These are phyloP conservation scores for Zygothrica quintamaculata DNA, from an alignment of 2,888 invertebrate genomes.

Conservation along the genomic window DNA sequence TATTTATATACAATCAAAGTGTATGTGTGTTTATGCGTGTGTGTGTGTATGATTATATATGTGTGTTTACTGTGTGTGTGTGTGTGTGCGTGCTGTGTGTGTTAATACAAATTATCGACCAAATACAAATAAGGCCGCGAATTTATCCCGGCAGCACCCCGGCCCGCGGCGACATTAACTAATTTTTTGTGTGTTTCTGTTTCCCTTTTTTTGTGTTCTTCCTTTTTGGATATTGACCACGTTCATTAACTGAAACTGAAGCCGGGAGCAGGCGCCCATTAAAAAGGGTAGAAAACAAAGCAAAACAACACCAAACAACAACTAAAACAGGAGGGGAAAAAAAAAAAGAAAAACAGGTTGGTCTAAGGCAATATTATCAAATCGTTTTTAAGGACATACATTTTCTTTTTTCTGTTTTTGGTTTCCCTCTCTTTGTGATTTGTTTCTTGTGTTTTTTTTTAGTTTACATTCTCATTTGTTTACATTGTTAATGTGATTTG, in stretches of 20 bases:
- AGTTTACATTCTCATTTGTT: conserved; percentile 5
- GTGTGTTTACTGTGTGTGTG: conserved; percentile 12
- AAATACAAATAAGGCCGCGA: conserved; percentile 61
- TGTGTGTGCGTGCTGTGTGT: conserved; percentile 32
- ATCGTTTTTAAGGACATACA: conserved; percentile 1
- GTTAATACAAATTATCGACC: conserved; percentile 69
- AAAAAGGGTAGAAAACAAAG: too few relatives aligned
- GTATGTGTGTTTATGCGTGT: conserved; percentile 8
- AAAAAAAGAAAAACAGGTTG: conserved; percentile 4
- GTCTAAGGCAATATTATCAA: not conserved
- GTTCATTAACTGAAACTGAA: conserved; percentile 30
- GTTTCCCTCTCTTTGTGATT: too few relatives aligned
- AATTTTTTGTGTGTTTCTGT: conserved; percentile 21
- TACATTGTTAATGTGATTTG: conserved; percentile 31
- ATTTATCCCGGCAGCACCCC: conserved; percentile 22
- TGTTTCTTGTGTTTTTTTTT: conserved; percentile 6
- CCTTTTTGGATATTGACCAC: conserved; percentile 67
- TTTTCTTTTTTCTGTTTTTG: not conserved
- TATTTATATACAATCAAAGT: conserved; percentile 1
- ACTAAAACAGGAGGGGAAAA: too few relatives aligned
- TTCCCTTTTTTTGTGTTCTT: conserved; percentile 29
- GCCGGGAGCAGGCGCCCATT: not conserved
- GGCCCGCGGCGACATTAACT: conserved; percentile 50
- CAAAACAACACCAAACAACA: too few relatives aligned
- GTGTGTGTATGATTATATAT: too few relatives aligned